Evolutionary conservation across 2,888 invertebrate genomes (phyloP).

Genomic region (Cyrtodaria siliqua): DNA sequence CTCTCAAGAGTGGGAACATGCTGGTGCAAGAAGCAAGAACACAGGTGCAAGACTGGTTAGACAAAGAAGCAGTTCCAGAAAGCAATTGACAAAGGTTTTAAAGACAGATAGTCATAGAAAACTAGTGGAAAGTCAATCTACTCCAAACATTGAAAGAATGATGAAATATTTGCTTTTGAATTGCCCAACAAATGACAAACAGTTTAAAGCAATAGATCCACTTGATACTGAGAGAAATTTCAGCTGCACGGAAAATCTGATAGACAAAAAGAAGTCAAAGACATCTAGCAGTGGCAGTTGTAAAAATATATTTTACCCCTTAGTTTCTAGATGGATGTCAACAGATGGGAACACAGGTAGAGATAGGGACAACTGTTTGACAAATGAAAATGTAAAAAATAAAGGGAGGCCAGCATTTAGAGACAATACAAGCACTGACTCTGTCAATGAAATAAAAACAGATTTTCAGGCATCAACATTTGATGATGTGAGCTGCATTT

Average conservation of each 20-base stretch:
- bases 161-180: conserved; percentile 30
- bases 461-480: background rate
- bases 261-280: conserved; percentile 2
- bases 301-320: background rate
- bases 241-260: conserved; percentile 10
- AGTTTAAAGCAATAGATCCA: conserved; percentile 37
- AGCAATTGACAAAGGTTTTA: too few relatives aligned
- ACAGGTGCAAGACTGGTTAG: background rate
- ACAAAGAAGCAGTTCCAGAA: background rate
- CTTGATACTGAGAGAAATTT: conserved; percentile 19
- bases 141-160: conserved; percentile 51
- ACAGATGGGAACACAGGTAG: too few relatives aligned
- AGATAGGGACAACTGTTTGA: too few relatives aligned
- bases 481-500: background rate
- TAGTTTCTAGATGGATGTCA: background rate
- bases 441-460: conserved; percentile 3
- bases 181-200: conserved; percentile 10
- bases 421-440: conserved; percentile 6
- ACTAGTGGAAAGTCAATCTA: background rate
- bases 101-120: background rate
- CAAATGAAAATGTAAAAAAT: background rate
- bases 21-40: background rate
- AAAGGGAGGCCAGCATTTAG: background rate
- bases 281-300: background rate
- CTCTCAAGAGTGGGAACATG: background rate